Percentiles rank a stretch among this genome's conserved stretches.
Evolutionary conservation across 1,140 invertebrate genomes (phyloP).

Genomic region (Bombus polaris): DNA sequence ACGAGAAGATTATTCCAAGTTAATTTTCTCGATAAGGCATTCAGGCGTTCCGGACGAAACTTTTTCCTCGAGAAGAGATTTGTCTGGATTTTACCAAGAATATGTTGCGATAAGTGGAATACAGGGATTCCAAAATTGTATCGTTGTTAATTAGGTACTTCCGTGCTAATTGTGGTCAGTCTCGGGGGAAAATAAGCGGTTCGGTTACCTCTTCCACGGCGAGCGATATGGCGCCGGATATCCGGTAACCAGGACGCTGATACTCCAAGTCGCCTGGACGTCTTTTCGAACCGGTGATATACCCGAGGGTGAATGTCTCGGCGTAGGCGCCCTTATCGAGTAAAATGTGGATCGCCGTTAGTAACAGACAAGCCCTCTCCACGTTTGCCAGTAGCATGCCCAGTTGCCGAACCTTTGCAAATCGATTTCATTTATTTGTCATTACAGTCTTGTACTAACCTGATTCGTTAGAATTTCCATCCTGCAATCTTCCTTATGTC

Average conservation of each 20-base stretch:
- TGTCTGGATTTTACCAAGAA: too few relatives aligned
- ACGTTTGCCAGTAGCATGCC: slow-evolving; percentile 72
- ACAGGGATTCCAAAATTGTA: background rate
- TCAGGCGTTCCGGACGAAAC: background rate
- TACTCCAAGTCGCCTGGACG: slow-evolving; percentile 90
- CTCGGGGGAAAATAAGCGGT: background rate
- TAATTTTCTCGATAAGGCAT: background rate
- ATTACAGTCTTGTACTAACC: background rate
- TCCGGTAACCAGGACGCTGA: slow-evolving; percentile 88
- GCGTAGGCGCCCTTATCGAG: slow-evolving; percentile 64
- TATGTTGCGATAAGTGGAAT: background rate
- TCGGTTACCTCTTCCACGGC: slow-evolving; percentile 87
- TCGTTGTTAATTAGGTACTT: slow-evolving; percentile 48
- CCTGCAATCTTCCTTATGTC: background rate
- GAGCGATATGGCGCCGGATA: slow-evolving; percentile 93
- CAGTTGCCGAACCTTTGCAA: slow-evolving; percentile 46
- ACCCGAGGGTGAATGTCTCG: slow-evolving; percentile 86
- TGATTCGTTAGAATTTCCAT: background rate
- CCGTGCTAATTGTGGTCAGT: slow-evolving; percentile 42
- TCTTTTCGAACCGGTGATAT: slow-evolving; percentile 90
- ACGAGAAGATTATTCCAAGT: background rate
- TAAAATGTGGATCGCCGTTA: slow-evolving; percentile 71
- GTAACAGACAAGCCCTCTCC: slow-evolving; percentile 71
- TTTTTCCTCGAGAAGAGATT: background rate
- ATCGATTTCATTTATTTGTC: background rate